Percentiles rank a stretch among this genome's conserved stretches.
Evolutionary conservation across 2,888 invertebrate genomes (phyloP).

Genomic region (Meteorus colon): DNA sequence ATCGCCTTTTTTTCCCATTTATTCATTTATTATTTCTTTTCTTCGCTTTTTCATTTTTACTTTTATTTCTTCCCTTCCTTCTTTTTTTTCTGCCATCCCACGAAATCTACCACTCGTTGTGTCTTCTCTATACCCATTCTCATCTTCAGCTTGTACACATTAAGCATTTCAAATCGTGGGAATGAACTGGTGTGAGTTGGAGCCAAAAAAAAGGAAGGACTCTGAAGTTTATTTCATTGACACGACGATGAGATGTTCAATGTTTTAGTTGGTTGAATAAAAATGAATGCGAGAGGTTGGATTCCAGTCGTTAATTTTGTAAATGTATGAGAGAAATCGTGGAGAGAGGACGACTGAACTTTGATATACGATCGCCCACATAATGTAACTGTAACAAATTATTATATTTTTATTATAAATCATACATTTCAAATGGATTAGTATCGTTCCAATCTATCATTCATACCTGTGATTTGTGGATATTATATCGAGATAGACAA

Average conservation of each 20-base stretch:
- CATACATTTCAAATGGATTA: not conserved
- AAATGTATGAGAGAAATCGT: not conserved
- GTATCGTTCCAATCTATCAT: not conserved
- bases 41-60: conserved; percentile 23
- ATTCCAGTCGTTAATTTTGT: not conserved
- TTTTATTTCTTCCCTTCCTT: conserved; percentile 19
- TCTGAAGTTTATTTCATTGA: not conserved
- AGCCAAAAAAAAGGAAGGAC: not conserved
- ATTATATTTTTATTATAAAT: not conserved
- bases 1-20: conserved; percentile 6
- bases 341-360: not conserved
- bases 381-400: conserved; percentile 3
- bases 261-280: too few relatives aligned
- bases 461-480: not conserved
- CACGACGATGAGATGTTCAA: not conserved
- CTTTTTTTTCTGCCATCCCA: conserved; percentile 28
- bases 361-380: conserved; percentile 1
- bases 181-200: conserved; percentile 5
- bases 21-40: not conserved
- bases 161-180: conserved; percentile 40
- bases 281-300: too few relatives aligned
- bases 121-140: not conserved
- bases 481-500: not conserved
- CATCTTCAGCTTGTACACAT: conserved; percentile 28
- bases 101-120: conserved; percentile 33